Conservation (phyloP, 1,140 invertebrate species). For the Bombus affinis region DNA sequence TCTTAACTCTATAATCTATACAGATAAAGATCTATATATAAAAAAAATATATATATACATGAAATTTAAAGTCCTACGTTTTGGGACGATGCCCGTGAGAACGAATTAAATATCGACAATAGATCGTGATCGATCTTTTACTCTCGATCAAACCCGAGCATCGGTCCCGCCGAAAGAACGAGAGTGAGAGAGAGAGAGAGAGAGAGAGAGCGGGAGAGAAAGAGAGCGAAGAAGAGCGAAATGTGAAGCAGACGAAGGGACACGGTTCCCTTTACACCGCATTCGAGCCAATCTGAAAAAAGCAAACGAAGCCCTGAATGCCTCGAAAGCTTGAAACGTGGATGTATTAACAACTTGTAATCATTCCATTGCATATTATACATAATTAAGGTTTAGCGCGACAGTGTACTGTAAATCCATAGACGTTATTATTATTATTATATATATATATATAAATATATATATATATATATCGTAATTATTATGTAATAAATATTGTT, state of each 20-base stretch:
- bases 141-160: constrained; percentile 21
- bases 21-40: constrained; percentile 1
- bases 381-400: constrained; percentile 78
- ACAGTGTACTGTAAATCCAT: constrained; percentile 82
- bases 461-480: constrained; percentile 75
- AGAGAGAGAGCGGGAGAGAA: neutral
- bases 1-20: constrained; percentile 32
- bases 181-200: neutral
- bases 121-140: constrained; percentile 16
- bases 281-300: constrained; percentile 27
- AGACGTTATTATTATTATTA: constrained; percentile 80
- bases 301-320: constrained; percentile 20
- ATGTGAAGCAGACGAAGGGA: neutral
- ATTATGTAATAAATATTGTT: constrained; percentile 84
- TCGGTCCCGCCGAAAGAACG: neutral
- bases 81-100: constrained; percentile 5
- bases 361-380: constrained; percentile 80
- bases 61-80: constrained; percentile 7
- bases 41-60: neutral
- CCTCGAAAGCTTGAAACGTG: constrained; percentile 60
- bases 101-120: constrained; percentile 19
- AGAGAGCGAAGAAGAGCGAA: neutral
- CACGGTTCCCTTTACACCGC: neutral
- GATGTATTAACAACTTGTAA: constrained; percentile 81
- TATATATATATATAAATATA: no score